Base-by-base conservation (phyloP, 2,113 vertebrate genomes). In the Lutjanus erythropterus region DNA sequence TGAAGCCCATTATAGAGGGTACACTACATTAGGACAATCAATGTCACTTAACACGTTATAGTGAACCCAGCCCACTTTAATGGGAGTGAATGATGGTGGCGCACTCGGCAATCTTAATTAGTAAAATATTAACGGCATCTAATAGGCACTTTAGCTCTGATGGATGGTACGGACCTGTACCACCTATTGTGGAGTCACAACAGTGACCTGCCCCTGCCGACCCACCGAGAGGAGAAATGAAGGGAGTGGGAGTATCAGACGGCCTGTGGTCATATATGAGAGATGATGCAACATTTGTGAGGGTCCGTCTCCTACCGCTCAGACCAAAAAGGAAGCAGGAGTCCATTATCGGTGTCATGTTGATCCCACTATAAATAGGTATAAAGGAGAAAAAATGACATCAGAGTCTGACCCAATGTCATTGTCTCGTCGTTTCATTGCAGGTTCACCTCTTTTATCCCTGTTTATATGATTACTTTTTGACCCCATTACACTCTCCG, bases 91-190 rank as follows among this genome's bases (percentile, higher is more conserved):
- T 76, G 75, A 90, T 81, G 67, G 58, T 73, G 59, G 62, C 66
- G 74, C 75, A 78, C 78, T 84, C 78, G 66, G 79, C 82, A 80
- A 87, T 85, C 85, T 81, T 88, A 89, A 92, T 91, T 92, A 91
- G 91, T 87, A 70, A 90, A 91, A 89, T 90, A 90, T 92, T 89
- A 89, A 83, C 81, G 80, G 74, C 79, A 80, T 83, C 82, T 82
- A 79, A 75, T 64, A 37, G 73, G 77, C 75, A 91, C 90, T 93
- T 91, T 66, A 83, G 65, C 15, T 78, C 35, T 92, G 92, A 92
- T 90, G 66, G 81, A 92, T 87, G 59, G 53, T 42, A 10, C 44
- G 23, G 62, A 76, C 49, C 66, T 78, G 35, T 81, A 56, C 75
- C 47, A 80, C 62, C 83, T 70, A 74, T 52, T 88, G 68, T 80